These are phyloP conservation scores for Meloidogyne hapla DNA, from an alignment of 1,140 invertebrate genomes.

Conservation along the genomic window DNA sequence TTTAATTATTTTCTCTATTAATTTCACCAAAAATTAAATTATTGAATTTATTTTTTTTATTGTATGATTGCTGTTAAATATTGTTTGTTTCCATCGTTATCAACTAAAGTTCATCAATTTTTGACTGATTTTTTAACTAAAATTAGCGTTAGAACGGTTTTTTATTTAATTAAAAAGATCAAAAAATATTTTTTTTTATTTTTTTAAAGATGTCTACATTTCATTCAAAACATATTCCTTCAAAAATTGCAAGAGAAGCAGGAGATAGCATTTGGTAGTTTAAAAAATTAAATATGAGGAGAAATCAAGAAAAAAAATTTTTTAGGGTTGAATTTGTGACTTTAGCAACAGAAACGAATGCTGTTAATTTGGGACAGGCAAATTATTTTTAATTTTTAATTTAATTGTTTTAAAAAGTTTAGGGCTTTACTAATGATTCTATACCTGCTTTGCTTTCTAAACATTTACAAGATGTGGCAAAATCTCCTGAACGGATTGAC, in stretches of 20 bases:
- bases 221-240: conserved; percentile 14
- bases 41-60: too few species aligned
- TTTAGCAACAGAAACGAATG: conserved; percentile 81
- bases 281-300: neutral
- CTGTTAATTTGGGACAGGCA: conserved; percentile 88
- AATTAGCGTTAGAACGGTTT: too few species aligned
- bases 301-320: conserved; percentile 2
- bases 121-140: too few species aligned
- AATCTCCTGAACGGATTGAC: conserved; percentile 72
- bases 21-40: too few species aligned
- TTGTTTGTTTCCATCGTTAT: too few species aligned
- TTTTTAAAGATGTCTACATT: too few species aligned
- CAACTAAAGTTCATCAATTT: too few species aligned
- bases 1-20: too few species aligned
- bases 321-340: conserved; percentile 91
- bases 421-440: conserved; percentile 90
- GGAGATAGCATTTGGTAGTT: conserved; percentile 34
- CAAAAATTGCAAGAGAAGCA: conserved; percentile 25
- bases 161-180: too few species aligned
- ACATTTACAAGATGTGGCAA: conserved; percentile 73
- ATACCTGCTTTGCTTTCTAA: conserved; percentile 80
- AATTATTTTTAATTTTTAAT: conserved; percentile 25
- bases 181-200: too few species aligned
- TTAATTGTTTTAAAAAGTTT: conserved; percentile 26
- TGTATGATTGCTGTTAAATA: too few species aligned